Conservation (phyloP, 37 sponge, comb jelly and placozoan genomes). For the Agelas oroides region DNA sequence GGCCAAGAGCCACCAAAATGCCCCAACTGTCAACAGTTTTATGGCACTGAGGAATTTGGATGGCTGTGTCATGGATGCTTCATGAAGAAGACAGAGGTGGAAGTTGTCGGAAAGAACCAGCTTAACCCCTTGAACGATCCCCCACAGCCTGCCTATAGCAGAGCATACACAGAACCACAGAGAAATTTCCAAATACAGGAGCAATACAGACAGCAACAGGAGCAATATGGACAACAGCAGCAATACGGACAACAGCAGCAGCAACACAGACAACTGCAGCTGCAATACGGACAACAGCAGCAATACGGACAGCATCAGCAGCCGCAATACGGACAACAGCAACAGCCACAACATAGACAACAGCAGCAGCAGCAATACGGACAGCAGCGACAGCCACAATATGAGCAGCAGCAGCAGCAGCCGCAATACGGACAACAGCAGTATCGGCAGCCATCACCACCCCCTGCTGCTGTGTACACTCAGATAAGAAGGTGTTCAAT, state of each 20-base stretch:
- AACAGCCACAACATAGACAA: too few relatives aligned
- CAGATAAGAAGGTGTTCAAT: neutral
- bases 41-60: slow-evolving; percentile 43
- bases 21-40: slow-evolving; percentile 42
- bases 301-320: too few relatives aligned
- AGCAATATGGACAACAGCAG: neutral
- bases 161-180: neutral
- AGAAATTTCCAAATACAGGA: neutral
- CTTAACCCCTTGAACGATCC: neutral
- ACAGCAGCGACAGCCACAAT: too few relatives aligned
- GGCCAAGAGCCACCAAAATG: slow-evolving; percentile 33
- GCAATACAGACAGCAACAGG: too few relatives aligned
- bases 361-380: too few relatives aligned
- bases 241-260: too few relatives aligned
- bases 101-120: neutral
- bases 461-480: too few relatives aligned
- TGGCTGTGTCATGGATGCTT: slow-evolving; percentile 66
- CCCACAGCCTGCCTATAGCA: neutral
- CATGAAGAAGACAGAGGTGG: slow-evolving; percentile 20
- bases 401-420: too few relatives aligned
- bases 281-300: too few relatives aligned
- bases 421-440: too few relatives aligned
- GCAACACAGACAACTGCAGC: neutral
- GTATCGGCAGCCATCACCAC: too few relatives aligned
- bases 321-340: too few relatives aligned